Evolutionary conservation across 2,888 invertebrate species (phyloP), one percentile per base, ranked within the genome.

Genomic region (Apotomis turbidana): DNA sequence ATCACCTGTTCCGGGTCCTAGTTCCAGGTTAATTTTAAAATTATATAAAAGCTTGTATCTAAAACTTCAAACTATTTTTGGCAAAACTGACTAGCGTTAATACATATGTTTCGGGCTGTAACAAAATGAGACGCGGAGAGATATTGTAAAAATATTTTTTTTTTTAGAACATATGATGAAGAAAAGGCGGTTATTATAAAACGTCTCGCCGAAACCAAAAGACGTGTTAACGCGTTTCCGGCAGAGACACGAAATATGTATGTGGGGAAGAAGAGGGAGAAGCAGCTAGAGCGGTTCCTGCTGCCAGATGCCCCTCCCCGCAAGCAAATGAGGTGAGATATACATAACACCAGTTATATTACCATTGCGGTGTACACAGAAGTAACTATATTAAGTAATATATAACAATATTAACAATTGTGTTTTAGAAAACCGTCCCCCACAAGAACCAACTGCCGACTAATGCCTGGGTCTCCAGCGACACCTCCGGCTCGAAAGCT

Each of bases 291-390:
- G 27, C 1, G 27, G 27, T 27, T 27, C 27, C 27, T 27, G 27
- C 27, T 27, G 27, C 27, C 27, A 27, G 27, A 27, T 27, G 27
- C 27, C 27, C 27, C 58, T 41, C 58, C 58, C 10, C 38, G 58
- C 4, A 58, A 58, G 8, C 58, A 58, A 38, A 58, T n/a, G n/a
- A 58, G 58, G 58, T 58, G 15, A 58, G 36, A n/a, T n/a, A 52
- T n/a, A 6, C 52, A 52, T 52, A 52, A 52, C 38, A 6, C 36
- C 38, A 36, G 36, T 38, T 9, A 38, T 12, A 58, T 13, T 27
- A 38, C 9, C 36, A n/a, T 38, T 4, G 12, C 36, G 9, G 6
- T 3, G 10, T 38, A 9, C 36, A 38, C 3, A 58, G 5, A 36
- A n/a, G 4, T 10, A 52, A 52, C 52, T n/a, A 4, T 52, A 52